These are phyloP conservation scores for Pantherophis vulpinus DNA, from an alignment of 2,797 vertebrate genomes.

Conservation along the genomic window DNA sequence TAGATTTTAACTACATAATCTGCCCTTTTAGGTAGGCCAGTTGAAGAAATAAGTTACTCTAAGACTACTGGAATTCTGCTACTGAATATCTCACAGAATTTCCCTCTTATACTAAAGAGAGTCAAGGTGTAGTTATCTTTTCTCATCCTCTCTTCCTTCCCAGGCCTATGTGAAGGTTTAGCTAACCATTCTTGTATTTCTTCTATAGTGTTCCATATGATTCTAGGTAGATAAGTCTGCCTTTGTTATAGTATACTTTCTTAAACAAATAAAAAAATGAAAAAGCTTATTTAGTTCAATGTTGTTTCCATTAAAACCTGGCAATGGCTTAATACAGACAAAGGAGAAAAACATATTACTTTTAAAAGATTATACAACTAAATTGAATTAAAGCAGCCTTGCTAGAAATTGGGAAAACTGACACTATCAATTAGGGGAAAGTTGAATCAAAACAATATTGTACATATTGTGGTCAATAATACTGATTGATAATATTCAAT, in stretches of 20 bases:
- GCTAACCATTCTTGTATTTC: background rate
- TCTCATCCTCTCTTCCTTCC: background rate
- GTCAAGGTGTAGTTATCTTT: background rate
- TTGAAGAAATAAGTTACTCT: background rate
- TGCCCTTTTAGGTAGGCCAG: background rate
- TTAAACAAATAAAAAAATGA: background rate
- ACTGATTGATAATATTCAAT: background rate
- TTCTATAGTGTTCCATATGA: background rate
- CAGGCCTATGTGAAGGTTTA: background rate
- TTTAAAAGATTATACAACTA: background rate
- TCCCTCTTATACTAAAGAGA: background rate
- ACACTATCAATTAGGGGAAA: background rate
- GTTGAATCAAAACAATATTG: background rate
- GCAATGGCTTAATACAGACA: background rate
- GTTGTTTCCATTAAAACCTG: background rate
- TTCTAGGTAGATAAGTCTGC: background rate
- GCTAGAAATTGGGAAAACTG: background rate
- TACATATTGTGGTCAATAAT: background rate
- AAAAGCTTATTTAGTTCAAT: background rate
- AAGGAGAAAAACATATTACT: background rate
- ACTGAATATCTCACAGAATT: background rate
- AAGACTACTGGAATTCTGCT: background rate
- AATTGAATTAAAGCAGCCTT: background rate
- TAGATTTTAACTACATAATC: background rate
- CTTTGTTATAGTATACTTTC: background rate